Evolutionary conservation across 2,113 vertebrate genomes (phyloP).

Genomic region (Micromys minutus): DNA sequence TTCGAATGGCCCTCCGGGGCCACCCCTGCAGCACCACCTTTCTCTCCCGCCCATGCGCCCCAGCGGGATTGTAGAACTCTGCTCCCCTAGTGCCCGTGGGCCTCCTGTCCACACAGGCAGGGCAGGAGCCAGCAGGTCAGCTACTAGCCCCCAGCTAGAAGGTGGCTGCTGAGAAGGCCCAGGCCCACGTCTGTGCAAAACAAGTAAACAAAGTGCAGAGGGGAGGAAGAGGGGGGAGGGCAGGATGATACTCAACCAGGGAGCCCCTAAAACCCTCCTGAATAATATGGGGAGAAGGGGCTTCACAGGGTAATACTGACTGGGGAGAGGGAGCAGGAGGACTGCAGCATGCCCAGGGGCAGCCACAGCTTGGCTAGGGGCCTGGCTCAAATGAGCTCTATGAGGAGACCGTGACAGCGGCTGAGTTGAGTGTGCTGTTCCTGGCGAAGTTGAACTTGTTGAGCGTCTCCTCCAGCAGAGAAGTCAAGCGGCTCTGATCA

Average conservation of each 20-base stretch:
- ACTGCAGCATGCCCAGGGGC: constrained; percentile 17
- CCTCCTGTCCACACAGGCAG: constrained; percentile 70
- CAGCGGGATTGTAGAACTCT: constrained; percentile 71
- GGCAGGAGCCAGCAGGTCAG: constrained; percentile 61
- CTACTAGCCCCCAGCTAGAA: constrained; percentile 50
- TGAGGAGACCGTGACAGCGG: constrained; percentile 96
- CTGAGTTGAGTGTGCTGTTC: constrained; percentile 90
- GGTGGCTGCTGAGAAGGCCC: constrained; percentile 76
- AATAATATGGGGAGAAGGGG: constrained; percentile 48
- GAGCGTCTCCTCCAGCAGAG: constrained; percentile 98
- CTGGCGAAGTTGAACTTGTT: constrained; percentile 95
- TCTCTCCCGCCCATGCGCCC: constrained; percentile 70
- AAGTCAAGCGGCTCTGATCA: constrained; percentile 94
- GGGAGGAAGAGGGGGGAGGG: constrained; percentile 48
- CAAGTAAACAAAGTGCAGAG: constrained; percentile 86
- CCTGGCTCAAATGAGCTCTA: constrained; percentile 84
- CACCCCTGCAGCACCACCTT: constrained; percentile 78
- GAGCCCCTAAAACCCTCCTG: constrained; percentile 54
- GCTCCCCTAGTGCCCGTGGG: constrained; percentile 59
- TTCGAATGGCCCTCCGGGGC: constrained; percentile 73
- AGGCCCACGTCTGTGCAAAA: constrained; percentile 80
- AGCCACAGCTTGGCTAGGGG: constrained; percentile 69
- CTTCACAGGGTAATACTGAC: constrained; percentile 82
- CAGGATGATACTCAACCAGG: constrained; percentile 56
- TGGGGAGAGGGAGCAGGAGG: constrained; percentile 57